phyloP scores from a whole-genome alignment of 2,797 vertebrate genomes.

The Oreortyx pictus region DNA sequence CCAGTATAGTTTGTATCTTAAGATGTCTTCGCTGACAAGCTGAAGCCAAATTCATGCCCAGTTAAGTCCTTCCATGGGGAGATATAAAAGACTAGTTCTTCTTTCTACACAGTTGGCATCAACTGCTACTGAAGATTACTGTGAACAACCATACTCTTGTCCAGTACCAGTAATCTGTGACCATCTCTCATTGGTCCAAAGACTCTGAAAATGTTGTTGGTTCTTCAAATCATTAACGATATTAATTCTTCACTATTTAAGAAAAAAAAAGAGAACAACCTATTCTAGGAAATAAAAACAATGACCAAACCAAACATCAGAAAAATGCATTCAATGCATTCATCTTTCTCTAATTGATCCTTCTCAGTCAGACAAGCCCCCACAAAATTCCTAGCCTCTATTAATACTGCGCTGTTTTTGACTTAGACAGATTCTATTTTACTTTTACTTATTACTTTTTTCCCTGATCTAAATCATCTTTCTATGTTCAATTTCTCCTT shows the following conservation, averaged over 20 bases:
- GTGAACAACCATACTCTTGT: neutral
- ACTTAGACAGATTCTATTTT: neutral
- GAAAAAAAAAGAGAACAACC: neutral
- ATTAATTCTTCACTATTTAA: neutral
- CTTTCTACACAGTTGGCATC: neutral
- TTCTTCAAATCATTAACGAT: neutral
- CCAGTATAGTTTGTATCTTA: neutral
- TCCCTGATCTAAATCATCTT: neutral
- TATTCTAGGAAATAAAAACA: neutral
- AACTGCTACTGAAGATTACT: neutral
- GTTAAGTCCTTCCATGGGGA: neutral
- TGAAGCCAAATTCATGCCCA: neutral
- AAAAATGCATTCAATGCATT: neutral
- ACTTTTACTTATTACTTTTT: conserved; percentile 14
- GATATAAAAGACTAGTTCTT: neutral
- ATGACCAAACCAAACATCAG: neutral
- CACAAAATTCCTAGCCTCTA: neutral
- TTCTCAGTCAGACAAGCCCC: neutral
- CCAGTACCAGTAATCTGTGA: neutral
- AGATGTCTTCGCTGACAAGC: neutral
- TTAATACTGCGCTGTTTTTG: neutral
- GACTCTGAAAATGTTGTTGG: neutral
- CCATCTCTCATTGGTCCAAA: neutral
- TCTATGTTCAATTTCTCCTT: conserved; percentile 8
- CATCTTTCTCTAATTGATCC: neutral